Evolutionary conservation across 2,113 vertebrate species (phyloP).

Genomic region (Larimichthys polyactis): DNA sequence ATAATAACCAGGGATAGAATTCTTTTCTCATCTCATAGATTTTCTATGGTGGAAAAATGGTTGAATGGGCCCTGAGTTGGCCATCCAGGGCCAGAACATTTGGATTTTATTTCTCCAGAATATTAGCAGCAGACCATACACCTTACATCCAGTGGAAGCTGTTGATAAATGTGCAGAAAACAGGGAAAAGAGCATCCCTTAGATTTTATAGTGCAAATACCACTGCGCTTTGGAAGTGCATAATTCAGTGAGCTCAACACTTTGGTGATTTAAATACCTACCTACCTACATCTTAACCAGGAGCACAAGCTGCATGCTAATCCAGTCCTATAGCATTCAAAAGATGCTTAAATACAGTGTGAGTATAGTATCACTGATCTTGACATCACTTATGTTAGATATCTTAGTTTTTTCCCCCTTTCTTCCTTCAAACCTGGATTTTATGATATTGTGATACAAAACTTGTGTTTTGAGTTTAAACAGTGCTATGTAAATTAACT

Average conservation of each 20-base stretch:
- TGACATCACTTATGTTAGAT: neutral
- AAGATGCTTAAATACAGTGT: neutral
- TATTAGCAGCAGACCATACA: slow-evolving; percentile 31
- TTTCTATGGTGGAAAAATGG: slow-evolving; percentile 60
- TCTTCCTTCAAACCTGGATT: neutral
- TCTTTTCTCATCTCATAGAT: slow-evolving; percentile 70
- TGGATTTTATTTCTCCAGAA: slow-evolving; percentile 53
- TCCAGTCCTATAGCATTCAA: slow-evolving; percentile 10
- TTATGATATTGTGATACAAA: neutral
- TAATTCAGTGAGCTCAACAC: slow-evolving; percentile 43
- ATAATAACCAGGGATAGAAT: slow-evolving; percentile 71
- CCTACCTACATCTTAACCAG: slow-evolving; percentile 30
- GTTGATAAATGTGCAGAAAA: slow-evolving; percentile 36
- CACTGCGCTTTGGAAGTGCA: slow-evolving; percentile 18
- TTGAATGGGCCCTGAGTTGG: slow-evolving; percentile 48
- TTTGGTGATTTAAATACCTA: slow-evolving; percentile 45
- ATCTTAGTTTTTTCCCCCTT: neutral
- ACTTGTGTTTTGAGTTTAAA: neutral
- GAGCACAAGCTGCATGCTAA: slow-evolving; percentile 11
- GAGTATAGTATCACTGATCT: neutral
- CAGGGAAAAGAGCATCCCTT: slow-evolving; percentile 33
- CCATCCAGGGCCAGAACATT: slow-evolving; percentile 55
- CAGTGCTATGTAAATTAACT: slow-evolving; percentile 1
- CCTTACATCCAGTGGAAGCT: slow-evolving; percentile 16
- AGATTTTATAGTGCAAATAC: slow-evolving; percentile 58